Conservation (phyloP, 2,113 vertebrate genomes). For the Etheostoma spectabile region DNA sequence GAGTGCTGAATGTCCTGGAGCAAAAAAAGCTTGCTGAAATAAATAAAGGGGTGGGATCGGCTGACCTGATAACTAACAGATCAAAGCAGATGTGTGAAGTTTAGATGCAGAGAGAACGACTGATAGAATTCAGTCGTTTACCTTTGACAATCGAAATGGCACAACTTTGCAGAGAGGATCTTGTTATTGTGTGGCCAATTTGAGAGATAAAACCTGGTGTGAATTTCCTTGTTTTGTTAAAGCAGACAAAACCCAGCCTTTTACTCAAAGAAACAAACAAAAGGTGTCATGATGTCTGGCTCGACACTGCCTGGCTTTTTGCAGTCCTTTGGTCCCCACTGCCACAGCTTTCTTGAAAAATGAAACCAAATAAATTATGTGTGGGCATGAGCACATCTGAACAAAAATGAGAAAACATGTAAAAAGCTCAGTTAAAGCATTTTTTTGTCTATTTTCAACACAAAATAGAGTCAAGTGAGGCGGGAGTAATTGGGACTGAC, state of each 20-base stretch:
- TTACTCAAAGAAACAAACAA: slow-evolving; percentile 46
- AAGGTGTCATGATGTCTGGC: slow-evolving; percentile 48
- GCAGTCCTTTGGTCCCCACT: slow-evolving; percentile 4
- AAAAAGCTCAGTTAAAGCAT: slow-evolving; percentile 23
- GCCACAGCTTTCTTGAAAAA: slow-evolving; percentile 35
- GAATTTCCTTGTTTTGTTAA: slow-evolving; percentile 70
- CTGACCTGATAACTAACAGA: slow-evolving; percentile 55
- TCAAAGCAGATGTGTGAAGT: slow-evolving; percentile 41
- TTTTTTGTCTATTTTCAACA: slow-evolving; percentile 3
- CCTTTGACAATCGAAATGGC: slow-evolving; percentile 49
- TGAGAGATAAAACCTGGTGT: slow-evolving; percentile 52
- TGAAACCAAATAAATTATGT: slow-evolving; percentile 52
- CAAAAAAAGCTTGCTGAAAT: slow-evolving; percentile 38
- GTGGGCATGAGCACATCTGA: slow-evolving; percentile 9
- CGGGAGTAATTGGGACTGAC: slow-evolving; percentile 57
- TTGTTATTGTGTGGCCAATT: slow-evolving; percentile 56
- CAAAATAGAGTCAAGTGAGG: slow-evolving; percentile 30
- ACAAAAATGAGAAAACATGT: neutral
- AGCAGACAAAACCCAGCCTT: slow-evolving; percentile 52
- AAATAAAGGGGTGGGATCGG: slow-evolving; percentile 52
- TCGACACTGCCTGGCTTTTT: slow-evolving; percentile 26
- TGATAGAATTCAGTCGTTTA: slow-evolving; percentile 51
- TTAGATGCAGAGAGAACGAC: neutral
- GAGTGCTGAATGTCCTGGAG: slow-evolving; percentile 62
- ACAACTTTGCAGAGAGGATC: slow-evolving; percentile 28